Percentiles rank a stretch among this genome's conserved stretches.
phyloP scores from a whole-genome alignment of 2,113 vertebrate species.

The Probosciger aterrimus region DNA sequence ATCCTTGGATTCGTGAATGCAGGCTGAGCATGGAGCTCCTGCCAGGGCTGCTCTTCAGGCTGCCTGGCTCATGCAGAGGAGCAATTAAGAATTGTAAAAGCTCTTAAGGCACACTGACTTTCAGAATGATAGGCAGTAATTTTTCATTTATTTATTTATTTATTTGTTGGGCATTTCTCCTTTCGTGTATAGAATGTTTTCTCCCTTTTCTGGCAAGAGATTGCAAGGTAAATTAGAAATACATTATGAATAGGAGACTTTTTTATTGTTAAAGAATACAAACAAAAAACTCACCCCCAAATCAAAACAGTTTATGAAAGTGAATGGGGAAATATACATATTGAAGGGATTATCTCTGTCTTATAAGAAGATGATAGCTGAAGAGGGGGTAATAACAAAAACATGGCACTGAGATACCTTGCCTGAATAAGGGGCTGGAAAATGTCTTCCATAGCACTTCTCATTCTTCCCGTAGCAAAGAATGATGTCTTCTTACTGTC shows the following conservation, averaged over 20 bases:
- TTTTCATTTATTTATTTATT: slow-evolving; percentile 20
- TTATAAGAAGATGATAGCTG: not conserved
- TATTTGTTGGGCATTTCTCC: not conserved
- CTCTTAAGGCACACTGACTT: not conserved
- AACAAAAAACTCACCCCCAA: not conserved
- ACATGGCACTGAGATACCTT: not conserved
- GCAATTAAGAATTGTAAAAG: not conserved
- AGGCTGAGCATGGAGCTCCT: not conserved
- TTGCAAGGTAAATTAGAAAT: slow-evolving; percentile 34
- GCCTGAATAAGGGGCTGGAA: not conserved
- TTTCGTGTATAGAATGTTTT: not conserved
- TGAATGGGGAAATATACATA: not conserved
- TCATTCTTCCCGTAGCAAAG: not conserved
- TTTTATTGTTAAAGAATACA: not conserved
- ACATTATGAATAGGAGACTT: slow-evolving; percentile 20
- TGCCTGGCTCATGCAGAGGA: not conserved
- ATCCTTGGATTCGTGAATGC: not conserved
- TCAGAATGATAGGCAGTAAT: not conserved
- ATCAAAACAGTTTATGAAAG: not conserved
- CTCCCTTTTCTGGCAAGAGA: not conserved
- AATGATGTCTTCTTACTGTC: not conserved
- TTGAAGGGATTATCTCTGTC: not conserved
- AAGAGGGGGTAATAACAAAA: not conserved
- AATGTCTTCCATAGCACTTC: not conserved
- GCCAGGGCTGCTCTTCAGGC: not conserved